Conservation (phyloP, 2,797 vertebrate species). For the Ceryle rudis region DNA sequence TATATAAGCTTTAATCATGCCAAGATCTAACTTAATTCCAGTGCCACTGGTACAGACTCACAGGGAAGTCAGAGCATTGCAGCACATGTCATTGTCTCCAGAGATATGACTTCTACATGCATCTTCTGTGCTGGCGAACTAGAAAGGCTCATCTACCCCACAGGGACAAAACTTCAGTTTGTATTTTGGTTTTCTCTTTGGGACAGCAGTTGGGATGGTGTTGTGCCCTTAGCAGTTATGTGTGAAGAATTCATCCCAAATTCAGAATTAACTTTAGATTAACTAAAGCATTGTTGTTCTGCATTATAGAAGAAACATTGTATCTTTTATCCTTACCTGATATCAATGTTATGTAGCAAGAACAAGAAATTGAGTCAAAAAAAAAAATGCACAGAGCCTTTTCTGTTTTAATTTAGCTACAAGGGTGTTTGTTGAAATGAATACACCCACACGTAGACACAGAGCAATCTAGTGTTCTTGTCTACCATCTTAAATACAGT, state of each 20-base stretch:
- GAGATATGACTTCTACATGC: fast-evolving
- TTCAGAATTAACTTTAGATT: background rate
- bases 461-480: background rate
- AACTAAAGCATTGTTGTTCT: background rate
- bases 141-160: background rate
- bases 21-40: background rate
- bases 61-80: background rate
- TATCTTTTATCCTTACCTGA: background rate
- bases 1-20: background rate
- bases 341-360: background rate
- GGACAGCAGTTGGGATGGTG: background rate
- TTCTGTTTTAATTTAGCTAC: background rate
- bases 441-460: background rate
- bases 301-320: background rate
- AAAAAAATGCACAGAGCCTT: background rate
- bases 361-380: background rate
- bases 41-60: background rate
- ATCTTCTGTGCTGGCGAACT: background rate
- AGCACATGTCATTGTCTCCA: background rate
- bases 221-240: background rate
- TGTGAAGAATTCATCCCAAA: background rate
- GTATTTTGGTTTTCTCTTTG: background rate
- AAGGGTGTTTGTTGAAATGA: too few relatives aligned
- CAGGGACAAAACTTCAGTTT: background rate
- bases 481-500: background rate